Conservation (phyloP, 2,797 vertebrate species). For the Fistularia tabacaria region DNA sequence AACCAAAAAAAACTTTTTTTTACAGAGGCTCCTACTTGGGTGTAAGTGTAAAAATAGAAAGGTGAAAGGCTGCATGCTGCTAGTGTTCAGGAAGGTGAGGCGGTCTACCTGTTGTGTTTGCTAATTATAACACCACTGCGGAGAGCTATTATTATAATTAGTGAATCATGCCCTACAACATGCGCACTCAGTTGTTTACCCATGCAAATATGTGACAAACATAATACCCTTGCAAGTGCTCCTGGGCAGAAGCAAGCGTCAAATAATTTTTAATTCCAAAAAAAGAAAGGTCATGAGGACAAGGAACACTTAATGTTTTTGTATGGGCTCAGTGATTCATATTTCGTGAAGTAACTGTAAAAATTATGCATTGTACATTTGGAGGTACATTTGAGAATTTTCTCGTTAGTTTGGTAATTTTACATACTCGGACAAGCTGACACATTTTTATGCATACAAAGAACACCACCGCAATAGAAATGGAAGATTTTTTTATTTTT, state of each 20-base stretch:
- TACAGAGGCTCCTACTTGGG: neutral
- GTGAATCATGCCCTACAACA: conserved; percentile 1
- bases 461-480: too few relatives aligned
- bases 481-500: too few relatives aligned
- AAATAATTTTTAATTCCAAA: conserved; percentile 15
- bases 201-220: neutral
- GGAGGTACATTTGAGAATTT: too few relatives aligned
- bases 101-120: conserved; percentile 21
- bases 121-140: conserved; percentile 5
- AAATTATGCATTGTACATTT: too few relatives aligned
- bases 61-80: conserved; percentile 27
- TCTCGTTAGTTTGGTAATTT: too few relatives aligned
- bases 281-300: conserved; percentile 14
- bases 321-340: too few relatives aligned
- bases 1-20: too few relatives aligned
- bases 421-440: too few relatives aligned
- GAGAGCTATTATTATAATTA: conserved; percentile 7
- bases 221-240: neutral
- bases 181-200: neutral
- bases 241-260: neutral
- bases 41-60: conserved; percentile 28
- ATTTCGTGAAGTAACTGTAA: too few relatives aligned
- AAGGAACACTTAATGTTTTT: too few relatives aligned
- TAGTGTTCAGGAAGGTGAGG: conserved; percentile 7
- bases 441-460: too few relatives aligned